Conservation (phyloP, 2,797 vertebrate species). For the Lacerta bilineata region DNA sequence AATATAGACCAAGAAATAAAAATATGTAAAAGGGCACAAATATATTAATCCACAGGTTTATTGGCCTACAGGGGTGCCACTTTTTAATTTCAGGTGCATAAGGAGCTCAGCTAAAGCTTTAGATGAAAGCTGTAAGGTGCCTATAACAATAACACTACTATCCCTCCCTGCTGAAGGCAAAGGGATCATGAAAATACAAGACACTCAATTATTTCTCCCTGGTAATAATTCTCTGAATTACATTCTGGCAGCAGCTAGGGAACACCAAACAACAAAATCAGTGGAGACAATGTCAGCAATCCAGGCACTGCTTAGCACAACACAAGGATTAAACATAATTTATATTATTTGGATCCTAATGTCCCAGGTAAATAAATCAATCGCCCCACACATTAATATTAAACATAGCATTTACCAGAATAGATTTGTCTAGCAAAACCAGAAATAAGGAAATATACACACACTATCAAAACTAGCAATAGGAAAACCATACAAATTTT, state of each 20-base stretch:
- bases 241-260: constrained; percentile 29
- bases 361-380: constrained; percentile 47
- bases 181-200: constrained; percentile 43
- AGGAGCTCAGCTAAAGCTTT: constrained; percentile 44
- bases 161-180: not conserved
- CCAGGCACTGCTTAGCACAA: constrained; percentile 37
- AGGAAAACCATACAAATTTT: constrained; percentile 28
- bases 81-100: constrained; percentile 45
- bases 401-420: constrained; percentile 18
- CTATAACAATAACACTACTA: constrained; percentile 25
- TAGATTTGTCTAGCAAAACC: constrained; percentile 22
- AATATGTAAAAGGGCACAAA: constrained; percentile 43
- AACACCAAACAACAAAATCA: constrained; percentile 45
- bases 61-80: constrained; percentile 11
- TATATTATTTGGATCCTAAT: not conserved
- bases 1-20: constrained; percentile 46
- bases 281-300: constrained; percentile 38
- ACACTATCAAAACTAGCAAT: constrained; percentile 12
- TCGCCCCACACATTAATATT: not conserved
- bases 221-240: constrained; percentile 50
- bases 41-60: constrained; percentile 48
- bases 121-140: constrained; percentile 18
- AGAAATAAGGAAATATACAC: not conserved
- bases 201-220: constrained; percentile 47
- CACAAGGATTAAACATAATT: constrained; percentile 37